phyloP scores from a whole-genome alignment of 2,888 invertebrate species.

The Pollenia amentaria region DNA sequence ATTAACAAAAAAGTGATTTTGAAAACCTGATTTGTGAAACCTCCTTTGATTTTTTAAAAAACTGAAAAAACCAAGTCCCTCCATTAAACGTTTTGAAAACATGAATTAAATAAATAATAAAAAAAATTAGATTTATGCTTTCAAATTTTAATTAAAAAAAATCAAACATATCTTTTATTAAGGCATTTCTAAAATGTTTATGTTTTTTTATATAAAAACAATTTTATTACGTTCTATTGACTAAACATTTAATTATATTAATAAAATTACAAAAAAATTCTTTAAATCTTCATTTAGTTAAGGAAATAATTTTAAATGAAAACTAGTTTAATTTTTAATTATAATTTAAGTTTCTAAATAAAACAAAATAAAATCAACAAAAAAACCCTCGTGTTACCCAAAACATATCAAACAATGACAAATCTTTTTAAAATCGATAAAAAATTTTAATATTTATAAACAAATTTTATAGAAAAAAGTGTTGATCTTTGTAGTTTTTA shows the following conservation, averaged over 20 bases:
- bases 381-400: slow-evolving; percentile 2
- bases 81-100: slow-evolving; percentile 44
- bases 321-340: slow-evolving; percentile 27
- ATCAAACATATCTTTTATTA: background rate
- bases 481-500: slow-evolving; percentile 49
- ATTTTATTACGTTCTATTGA: background rate
- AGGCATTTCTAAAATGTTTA: slow-evolving; percentile 20
- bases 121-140: background rate
- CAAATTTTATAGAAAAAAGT: slow-evolving; percentile 28
- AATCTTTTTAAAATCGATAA: slow-evolving; percentile 35
- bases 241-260: slow-evolving; percentile 10
- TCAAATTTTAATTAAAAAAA: background rate
- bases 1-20: background rate
- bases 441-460: background rate
- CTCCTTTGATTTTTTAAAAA: too few relatives aligned
- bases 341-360: slow-evolving; percentile 15
- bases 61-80: slow-evolving; percentile 45
- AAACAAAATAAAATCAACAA: slow-evolving; percentile 11
- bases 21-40: too few relatives aligned
- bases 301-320: slow-evolving; percentile 16
- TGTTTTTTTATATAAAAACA: background rate
- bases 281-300: slow-evolving; percentile 5
- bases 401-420: slow-evolving; percentile 69
- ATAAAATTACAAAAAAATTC: background rate
- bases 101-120: background rate